Percentiles rank a stretch among this genome's conserved stretches.
Conservation (phyloP, 2,113 vertebrate genomes). For the Balaeniceps rex region DNA sequence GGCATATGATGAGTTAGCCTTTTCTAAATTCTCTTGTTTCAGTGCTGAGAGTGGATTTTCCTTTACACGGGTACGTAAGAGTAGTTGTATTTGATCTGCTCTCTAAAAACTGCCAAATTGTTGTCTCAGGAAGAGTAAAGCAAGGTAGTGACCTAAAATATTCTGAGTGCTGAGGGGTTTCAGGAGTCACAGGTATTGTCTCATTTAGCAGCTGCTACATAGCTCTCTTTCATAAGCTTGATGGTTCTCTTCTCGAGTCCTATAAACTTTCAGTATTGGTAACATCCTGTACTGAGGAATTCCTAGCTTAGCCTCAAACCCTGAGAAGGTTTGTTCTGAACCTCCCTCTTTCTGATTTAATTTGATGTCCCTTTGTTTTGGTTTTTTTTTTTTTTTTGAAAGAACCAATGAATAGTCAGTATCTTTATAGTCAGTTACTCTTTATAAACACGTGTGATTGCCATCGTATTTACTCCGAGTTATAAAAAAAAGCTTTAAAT, state of each 20-base stretch:
- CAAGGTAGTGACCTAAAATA: background rate
- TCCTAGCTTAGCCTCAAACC: background rate
- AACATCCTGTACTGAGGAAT: background rate
- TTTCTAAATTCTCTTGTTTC: background rate
- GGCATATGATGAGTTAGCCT: background rate
- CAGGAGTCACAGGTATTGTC: background rate
- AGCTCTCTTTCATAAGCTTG: background rate
- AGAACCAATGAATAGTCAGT: background rate
- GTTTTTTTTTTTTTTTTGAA: background rate
- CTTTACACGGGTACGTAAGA: accelerated
- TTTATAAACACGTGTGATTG: background rate
- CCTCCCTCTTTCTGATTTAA: background rate
- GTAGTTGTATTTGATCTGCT: accelerated
- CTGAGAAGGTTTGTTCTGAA: background rate
- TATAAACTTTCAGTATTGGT: background rate
- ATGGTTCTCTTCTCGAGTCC: background rate
- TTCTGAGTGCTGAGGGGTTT: background rate
- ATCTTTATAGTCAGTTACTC: background rate
- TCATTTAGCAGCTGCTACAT: background rate
- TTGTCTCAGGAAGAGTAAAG: background rate
- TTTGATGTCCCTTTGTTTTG: background rate
- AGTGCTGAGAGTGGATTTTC: background rate
- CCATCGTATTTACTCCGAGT: background rate
- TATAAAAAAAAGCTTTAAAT: background rate
- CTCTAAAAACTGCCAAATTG: background rate